Evolutionary conservation across 1,140 invertebrate genomes (phyloP).

Genomic region (Vollenhovia emeryi): DNA sequence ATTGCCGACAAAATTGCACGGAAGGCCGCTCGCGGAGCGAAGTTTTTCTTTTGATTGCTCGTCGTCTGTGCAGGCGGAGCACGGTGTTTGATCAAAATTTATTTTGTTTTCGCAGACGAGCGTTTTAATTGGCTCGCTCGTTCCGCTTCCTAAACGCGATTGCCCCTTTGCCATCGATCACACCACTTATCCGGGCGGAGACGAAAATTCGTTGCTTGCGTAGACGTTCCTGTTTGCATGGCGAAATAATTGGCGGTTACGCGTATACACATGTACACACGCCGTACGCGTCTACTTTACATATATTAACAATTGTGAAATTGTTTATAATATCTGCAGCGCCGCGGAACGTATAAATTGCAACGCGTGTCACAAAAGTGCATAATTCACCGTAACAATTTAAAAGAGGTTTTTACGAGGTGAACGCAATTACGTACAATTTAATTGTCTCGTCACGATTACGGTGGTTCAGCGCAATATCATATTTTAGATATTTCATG

Average conservation of each 20-base stretch:
- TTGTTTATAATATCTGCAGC: no score
- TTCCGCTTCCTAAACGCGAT: conserved; percentile 23
- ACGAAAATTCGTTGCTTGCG: neutral
- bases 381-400: neutral
- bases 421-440: neutral
- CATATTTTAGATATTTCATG: neutral
- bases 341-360: neutral
- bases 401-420: neutral
- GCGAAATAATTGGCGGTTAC: neutral
- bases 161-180: neutral
- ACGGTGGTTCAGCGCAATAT: neutral
- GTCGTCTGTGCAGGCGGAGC: neutral
- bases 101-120: conserved; percentile 33
- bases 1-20: conserved; percentile 22
- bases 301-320: neutral
- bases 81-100: conserved; percentile 31
- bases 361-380: neutral
- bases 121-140: conserved; percentile 29
- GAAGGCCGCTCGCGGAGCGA: neutral
- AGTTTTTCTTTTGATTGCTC: conserved; percentile 30
- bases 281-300: no score
- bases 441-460: neutral
- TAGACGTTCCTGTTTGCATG: neutral
- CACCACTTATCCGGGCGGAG: neutral
- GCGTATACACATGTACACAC: neutral